Evolutionary conservation across 2,113 vertebrate species (phyloP), one percentile per base, ranked within the genome.

Genomic region (Cebus imitator): DNA sequence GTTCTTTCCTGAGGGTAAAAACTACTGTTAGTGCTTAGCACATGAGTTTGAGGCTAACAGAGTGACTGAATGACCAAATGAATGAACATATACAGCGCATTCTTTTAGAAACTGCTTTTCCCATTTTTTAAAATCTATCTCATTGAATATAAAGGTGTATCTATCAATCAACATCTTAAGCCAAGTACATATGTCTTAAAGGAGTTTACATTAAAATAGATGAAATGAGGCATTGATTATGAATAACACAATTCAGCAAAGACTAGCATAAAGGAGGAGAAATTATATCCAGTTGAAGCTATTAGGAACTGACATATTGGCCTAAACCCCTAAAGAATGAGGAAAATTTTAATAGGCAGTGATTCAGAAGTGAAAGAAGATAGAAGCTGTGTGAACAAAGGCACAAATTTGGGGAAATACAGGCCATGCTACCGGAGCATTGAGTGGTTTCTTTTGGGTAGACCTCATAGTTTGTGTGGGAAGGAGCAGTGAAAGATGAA

Each of bases 21-120:
- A 52, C 73, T 66, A 30, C 66, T 95, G 76, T 57, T 32, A 30
- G 45, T 48, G 58, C 45, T 84, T 20, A 64, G 8, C 55, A 32
- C 32, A 55, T 50, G 7, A 14, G 10, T 43, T 70, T 89, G 61
- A 18, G 5, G 79, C 40, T 91, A 68, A 35, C 87, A 16, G 78
- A 70, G 43, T 52, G 52, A 64, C 81, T 55, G 52, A 72, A 6
- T 84, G 68, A 40, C 57, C 27, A 66, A 61, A 58, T 81, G 79
- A 61, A 61, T 81, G 85, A 81, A 68, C 25, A 92, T 16, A 73
- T 18, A 85, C 61, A 86, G 30, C 80, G 25, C 12, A 80, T 11
- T 78, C 50, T 92, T 81, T 72, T 84, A 90, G 27, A 96, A 96
- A 43, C 27, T 70, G 10, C 11, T 70, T 86, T 86, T 87, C 45